Evolutionary conservation across 2,888 invertebrate species (phyloP).

Genomic region (Entomobrya proxima): DNA sequence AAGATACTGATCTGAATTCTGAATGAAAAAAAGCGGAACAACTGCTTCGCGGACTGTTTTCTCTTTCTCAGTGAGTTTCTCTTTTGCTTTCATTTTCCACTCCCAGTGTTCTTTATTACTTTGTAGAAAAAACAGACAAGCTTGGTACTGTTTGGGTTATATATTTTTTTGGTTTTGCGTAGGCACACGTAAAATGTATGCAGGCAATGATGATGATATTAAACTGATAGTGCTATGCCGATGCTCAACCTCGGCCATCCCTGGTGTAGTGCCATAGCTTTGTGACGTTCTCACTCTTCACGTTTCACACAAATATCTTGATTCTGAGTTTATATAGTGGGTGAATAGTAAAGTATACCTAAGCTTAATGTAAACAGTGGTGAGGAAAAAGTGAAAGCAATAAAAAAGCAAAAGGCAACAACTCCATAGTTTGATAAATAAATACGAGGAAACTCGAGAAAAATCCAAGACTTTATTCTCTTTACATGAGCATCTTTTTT

Average conservation of each 20-base stretch:
- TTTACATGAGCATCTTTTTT: constrained; percentile 13
- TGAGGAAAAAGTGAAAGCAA: constrained; percentile 5
- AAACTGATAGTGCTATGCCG: constrained; percentile 30
- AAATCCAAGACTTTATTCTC: not conserved
- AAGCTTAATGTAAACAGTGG: not conserved
- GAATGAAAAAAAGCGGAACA: constrained; percentile 35
- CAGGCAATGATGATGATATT: constrained; percentile 12
- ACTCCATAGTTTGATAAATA: not conserved
- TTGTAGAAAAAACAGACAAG: constrained; percentile 4
- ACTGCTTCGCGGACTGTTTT: constrained; percentile 7
- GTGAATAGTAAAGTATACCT: not conserved
- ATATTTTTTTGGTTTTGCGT: not conserved
- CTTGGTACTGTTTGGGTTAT: not conserved
- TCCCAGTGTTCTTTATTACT: constrained; percentile 51
- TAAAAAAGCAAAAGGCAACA: constrained; percentile 18
- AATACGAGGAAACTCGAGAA: not conserved
- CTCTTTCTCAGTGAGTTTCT: constrained; percentile 1
- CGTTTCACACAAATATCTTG: constrained; percentile 32
- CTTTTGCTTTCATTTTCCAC: constrained; percentile 21
- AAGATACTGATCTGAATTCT: constrained; percentile 55
- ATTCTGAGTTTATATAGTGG: not conserved
- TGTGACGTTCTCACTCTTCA: constrained; percentile 15
- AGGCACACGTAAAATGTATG: not conserved
- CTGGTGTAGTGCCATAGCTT: constrained; percentile 16
- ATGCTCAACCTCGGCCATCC: constrained; percentile 21